A percentile compares a stretch with the other conserved stretches of the same genome.
phyloP scores from a whole-genome alignment of 1,140 invertebrate species.

The Cyclina sinensis region DNA sequence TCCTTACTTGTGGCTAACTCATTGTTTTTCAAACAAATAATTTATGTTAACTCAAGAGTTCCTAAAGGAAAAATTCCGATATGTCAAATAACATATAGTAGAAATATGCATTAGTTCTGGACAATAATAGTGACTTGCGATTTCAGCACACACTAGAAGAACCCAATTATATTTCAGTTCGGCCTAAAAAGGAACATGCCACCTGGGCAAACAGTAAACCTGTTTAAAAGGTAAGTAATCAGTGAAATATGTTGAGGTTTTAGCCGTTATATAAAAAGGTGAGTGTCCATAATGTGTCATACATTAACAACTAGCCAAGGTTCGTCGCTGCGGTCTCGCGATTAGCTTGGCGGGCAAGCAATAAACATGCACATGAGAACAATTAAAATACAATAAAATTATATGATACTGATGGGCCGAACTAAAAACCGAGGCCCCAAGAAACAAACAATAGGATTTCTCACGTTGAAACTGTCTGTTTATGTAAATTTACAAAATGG shows the following conservation, averaged over 20 bases:
- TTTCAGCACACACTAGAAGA: too few relatives aligned
- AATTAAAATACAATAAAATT: neutral
- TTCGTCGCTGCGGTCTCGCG: neutral
- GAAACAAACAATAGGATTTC: too few relatives aligned
- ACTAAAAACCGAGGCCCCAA: neutral
- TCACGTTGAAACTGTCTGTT: too few relatives aligned
- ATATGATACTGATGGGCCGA: neutral
- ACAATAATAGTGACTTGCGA: too few relatives aligned
- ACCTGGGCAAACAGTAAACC: neutral
- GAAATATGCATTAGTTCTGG: too few relatives aligned
- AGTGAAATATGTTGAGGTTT: neutral
- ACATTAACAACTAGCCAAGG: neutral
- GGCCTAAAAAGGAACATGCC: neutral
- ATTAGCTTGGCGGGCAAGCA: neutral
- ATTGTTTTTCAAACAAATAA: too few relatives aligned
- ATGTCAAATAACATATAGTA: too few relatives aligned
- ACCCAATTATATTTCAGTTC: neutral
- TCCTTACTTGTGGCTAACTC: too few relatives aligned
- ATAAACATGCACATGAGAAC: conserved; percentile 2
- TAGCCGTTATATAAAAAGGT: neutral
- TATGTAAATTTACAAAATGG: too few relatives aligned
- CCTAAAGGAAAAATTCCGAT: too few relatives aligned
- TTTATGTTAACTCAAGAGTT: too few relatives aligned
- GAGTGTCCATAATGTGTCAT: conserved; percentile 12
- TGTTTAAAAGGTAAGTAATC: neutral